Base-by-base conservation (phyloP, 2,113 vertebrate species). In the Jacana jacana region DNA sequence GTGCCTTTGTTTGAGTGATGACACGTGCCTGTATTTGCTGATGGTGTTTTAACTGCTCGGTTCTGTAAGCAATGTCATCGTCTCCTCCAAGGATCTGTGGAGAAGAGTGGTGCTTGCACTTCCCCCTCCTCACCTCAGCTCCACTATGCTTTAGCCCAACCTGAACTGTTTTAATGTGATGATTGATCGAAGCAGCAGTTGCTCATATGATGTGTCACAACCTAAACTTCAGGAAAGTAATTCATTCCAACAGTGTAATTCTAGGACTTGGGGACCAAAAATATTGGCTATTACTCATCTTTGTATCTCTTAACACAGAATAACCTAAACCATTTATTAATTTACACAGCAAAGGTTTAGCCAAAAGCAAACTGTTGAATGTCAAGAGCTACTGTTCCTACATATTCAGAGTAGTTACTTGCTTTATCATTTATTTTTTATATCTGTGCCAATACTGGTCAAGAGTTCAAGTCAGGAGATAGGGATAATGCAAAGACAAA, bases 231-330 rank as follows among this genome's bases (percentile, higher is more conserved):
- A 80, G 86, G 79, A 80, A 81, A 84, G 86, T 18, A 85, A 92
- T 92, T 94, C 77, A 51, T 80, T 92, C 77, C 71, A 91, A 4
- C 81, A 73, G 49, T 85, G 35, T 84, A 51, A 95, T 96, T 94
- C 86, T 72, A 88, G 83, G 95, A 87, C 88, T 95, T 1, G 0
- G 72, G 83, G 86, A 93, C 86, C 95, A 94, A 89, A 97, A 96
- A 93, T 96, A 82, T 6, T 78, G 70, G 40, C 61, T 87, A 84
- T 97, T 97, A 91, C 78, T 96, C 93, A 95, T 97, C 95, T 88
- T 64, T 66, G 48, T 90, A 88, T 88, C 82, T 93, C 72, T 52
- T 65, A 92, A 86, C 57, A 88, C 76, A 81, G 76, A 70, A 69
- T 81, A 95, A 82, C 83, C 70, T 54, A 58, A 89, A 58, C 69